These are phyloP conservation scores for Apamea crenata DNA, from an alignment of 2,888 invertebrate species.

Conservation along the genomic window DNA sequence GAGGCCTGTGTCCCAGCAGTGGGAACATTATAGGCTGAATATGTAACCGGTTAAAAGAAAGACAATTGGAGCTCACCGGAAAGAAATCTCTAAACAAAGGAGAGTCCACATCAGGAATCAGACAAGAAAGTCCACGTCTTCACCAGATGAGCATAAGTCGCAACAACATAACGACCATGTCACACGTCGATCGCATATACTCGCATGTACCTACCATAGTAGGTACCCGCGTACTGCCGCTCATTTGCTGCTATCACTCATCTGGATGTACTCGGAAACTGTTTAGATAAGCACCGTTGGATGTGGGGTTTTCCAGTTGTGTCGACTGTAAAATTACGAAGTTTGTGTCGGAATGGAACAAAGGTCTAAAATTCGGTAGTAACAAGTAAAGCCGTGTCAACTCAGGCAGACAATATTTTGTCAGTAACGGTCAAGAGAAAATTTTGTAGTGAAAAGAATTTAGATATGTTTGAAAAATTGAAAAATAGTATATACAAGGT, in stretches of 20 bases:
- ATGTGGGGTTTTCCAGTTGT: slow-evolving; percentile 54
- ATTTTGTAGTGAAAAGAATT: no score
- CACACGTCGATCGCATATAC: slow-evolving; percentile 51
- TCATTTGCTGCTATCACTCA: slow-evolving; percentile 64
- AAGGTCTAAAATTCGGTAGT: no score
- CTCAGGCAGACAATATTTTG: no score
- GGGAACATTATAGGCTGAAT: no score
- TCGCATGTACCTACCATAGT: slow-evolving; percentile 14
- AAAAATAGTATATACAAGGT: no score
- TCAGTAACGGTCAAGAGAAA: no score
- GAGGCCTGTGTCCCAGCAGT: no score
- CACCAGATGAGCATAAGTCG: not conserved
- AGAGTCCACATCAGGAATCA: not conserved
- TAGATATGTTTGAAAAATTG: no score
- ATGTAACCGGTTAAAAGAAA: no score
- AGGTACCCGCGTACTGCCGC: slow-evolving; percentile 28
- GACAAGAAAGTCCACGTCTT: slow-evolving; percentile 32
- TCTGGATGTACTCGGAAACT: slow-evolving; percentile 70
- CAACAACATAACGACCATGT: slow-evolving; percentile 28
- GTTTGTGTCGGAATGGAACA: not conserved
- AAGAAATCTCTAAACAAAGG: slow-evolving; percentile 1
- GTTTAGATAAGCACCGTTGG: slow-evolving; percentile 71
- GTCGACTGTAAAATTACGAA: slow-evolving; percentile 30
- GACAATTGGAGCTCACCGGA: no score
- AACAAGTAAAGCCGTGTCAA: no score